Conservation (phyloP, 2,797 vertebrate genomes). For the Gadopsis marmoratus region DNA sequence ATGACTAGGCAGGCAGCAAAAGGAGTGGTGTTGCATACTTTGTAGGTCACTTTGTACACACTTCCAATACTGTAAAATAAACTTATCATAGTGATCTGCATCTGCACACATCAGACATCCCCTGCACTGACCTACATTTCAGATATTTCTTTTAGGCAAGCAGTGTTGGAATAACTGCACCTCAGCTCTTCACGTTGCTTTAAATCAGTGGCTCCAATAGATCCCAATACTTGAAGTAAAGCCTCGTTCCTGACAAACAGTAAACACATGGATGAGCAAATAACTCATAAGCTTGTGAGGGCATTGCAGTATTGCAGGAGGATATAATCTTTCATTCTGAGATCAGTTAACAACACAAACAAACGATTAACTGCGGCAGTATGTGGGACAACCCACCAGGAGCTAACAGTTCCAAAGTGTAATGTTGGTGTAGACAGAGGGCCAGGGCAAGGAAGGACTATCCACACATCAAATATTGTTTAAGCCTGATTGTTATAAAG, state of each 20-base stretch:
- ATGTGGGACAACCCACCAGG: constrained; percentile 20
- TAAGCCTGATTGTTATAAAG: constrained; percentile 42
- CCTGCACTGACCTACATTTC: constrained; percentile 32
- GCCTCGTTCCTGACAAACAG: constrained; percentile 46
- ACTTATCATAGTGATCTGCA: constrained; percentile 1
- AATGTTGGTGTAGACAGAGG: constrained; percentile 13
- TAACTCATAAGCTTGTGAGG: constrained; percentile 53
- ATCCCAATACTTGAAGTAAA: constrained; percentile 16
- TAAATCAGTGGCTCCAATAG: neutral
- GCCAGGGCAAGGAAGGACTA: neutral
- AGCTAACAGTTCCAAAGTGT: constrained; percentile 23
- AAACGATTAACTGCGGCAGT: constrained; percentile 42
- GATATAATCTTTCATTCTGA: constrained; percentile 63
- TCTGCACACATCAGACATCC: constrained; percentile 17
- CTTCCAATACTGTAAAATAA: constrained; percentile 31
- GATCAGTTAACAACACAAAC: constrained; percentile 62
- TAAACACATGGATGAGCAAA: constrained; percentile 62
- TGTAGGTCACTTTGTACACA: constrained; percentile 34
- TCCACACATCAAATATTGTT: constrained; percentile 23
- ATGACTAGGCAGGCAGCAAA: constrained; percentile 27
- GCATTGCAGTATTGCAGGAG: constrained; percentile 32
- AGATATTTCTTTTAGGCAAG: constrained; percentile 11
- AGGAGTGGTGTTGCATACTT: constrained; percentile 63
- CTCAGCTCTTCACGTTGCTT: constrained; percentile 8
- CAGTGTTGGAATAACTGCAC: neutral